phyloP scores from a whole-genome alignment of 2,113 vertebrate genomes.

The Romanogobio albipinnatus region DNA sequence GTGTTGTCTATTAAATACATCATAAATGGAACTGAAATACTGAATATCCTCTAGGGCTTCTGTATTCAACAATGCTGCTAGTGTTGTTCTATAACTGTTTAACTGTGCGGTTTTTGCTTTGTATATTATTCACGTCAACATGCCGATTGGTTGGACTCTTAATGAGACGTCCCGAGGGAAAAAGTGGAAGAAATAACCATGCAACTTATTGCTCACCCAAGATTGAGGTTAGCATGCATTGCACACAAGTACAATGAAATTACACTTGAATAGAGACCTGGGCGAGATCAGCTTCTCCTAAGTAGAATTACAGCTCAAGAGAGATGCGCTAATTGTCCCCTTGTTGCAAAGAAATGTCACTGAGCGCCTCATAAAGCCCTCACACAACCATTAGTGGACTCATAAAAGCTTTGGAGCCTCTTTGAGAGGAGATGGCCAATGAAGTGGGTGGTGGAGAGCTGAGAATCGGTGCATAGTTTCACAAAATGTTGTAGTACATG shows the following conservation, averaged over 20 bases:
- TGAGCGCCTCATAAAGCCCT: slow-evolving; percentile 7
- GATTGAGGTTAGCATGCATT: slow-evolving; percentile 37
- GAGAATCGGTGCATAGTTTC: not conserved
- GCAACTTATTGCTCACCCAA: not conserved
- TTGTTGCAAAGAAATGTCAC: slow-evolving; percentile 17
- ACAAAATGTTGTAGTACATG: not conserved
- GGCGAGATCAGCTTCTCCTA: not conserved
- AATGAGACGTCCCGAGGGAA: not conserved
- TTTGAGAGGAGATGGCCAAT: slow-evolving; percentile 1
- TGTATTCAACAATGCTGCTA: slow-evolving; percentile 29
- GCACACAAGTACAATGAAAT: slow-evolving; percentile 24
- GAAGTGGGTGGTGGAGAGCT: not conserved
- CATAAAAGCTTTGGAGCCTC: not conserved
- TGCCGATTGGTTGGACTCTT: not conserved
- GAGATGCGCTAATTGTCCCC: slow-evolving; percentile 38
- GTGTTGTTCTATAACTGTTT: slow-evolving; percentile 16
- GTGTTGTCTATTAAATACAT: not conserved
- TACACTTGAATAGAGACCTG: slow-evolving; percentile 37
- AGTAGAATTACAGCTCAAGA: slow-evolving; percentile 15
- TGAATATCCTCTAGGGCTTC: not conserved
- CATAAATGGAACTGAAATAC: not conserved
- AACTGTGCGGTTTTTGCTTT: not conserved
- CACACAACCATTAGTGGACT: slow-evolving; percentile 28
- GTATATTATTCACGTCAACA: slow-evolving; percentile 1
- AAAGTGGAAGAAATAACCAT: slow-evolving; percentile 3